Evolutionary conservation across 2,797 vertebrate species (phyloP), one percentile per base, ranked within the genome.

Genomic region (Silurus aristotelis): DNA sequence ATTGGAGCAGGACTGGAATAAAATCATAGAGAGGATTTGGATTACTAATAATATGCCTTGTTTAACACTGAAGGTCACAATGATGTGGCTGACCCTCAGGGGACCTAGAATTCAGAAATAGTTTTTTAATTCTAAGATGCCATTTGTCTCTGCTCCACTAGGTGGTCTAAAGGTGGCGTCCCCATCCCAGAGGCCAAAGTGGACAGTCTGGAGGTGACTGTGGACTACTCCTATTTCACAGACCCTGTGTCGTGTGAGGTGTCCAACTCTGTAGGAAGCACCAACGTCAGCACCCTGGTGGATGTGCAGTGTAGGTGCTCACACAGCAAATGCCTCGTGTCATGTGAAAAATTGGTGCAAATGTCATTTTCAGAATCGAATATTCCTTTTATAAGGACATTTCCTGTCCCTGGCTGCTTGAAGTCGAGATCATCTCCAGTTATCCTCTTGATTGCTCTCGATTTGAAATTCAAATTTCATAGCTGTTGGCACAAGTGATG

Each of bases 161-260:
- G 97, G 90, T 98, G 97, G 97, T 95, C 97, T 0, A 98, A 98
- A 93, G 97, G 96, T 83, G 97, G 97, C 9, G 91, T 95, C 12
- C 95, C 95, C 6, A 96, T 98, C 88, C 93, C 95, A 0, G 97
- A 97, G 63, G 96, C 96, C 25, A 96, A 96, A 0, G 96, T 96
- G 19, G 95, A 96, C 90, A 96, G 94, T 87, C 93, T 97, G 25
- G 97, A 97, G 89, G 95, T 96, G 73, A 95, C 94, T 0, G 97
- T 97, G 8, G 97, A 98, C 79, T 93, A 96, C 90, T 97, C 97
- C 0, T 97, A 97, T 90, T 96, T 97, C 92, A 98, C 96, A 1
- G 96, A 97, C 83, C 97, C 97, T 0, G 95, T 98, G 83, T 98
- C 97, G 79, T 98, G 97, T 2, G 97, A 98, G 89, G 97, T 97